A percentile compares a stretch with the other conserved stretches of the same genome.
These are phyloP conservation scores for Caretta caretta DNA, from an alignment of 2,113 vertebrate species.

Conservation along the genomic window DNA sequence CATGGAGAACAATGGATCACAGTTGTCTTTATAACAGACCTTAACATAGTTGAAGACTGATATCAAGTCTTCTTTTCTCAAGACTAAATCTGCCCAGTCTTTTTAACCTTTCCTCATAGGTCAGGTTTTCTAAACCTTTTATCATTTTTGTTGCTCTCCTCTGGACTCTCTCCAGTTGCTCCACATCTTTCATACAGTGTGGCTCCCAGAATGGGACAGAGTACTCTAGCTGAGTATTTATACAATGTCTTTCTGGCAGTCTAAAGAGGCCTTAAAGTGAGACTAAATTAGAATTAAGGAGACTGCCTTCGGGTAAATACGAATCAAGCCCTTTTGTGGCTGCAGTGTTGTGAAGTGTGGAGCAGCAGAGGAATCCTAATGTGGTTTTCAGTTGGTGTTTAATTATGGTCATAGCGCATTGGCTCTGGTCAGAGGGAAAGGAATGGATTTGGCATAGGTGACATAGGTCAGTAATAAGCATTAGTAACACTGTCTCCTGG, in stretches of 20 bases:
- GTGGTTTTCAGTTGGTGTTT: not conserved
- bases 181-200: too few species aligned
- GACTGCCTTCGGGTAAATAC: not conserved
- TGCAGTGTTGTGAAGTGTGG: not conserved
- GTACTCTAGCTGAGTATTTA: not conserved
- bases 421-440: too few species aligned
- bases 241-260: not conserved
- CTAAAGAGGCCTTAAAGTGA: slow-evolving; percentile 12
- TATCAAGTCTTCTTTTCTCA: too few species aligned
- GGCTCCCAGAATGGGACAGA: too few species aligned
- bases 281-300: slow-evolving; percentile 13
- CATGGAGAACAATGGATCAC: too few species aligned
- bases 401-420: not conserved
- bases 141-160: too few species aligned
- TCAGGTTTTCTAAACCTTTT: too few species aligned
- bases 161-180: too few species aligned
- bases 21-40: too few species aligned
- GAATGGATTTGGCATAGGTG: not conserved
- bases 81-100: too few species aligned
- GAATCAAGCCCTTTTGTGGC: slow-evolving; percentile 8
- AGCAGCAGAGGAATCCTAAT: not conserved
- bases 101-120: too few species aligned
- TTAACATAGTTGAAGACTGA: too few species aligned
- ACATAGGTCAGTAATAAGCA: not conserved
- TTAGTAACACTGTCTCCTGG: not conserved